Base-by-base conservation (phyloP, 1,140 invertebrate genomes). In the Cepaea nemoralis region DNA sequence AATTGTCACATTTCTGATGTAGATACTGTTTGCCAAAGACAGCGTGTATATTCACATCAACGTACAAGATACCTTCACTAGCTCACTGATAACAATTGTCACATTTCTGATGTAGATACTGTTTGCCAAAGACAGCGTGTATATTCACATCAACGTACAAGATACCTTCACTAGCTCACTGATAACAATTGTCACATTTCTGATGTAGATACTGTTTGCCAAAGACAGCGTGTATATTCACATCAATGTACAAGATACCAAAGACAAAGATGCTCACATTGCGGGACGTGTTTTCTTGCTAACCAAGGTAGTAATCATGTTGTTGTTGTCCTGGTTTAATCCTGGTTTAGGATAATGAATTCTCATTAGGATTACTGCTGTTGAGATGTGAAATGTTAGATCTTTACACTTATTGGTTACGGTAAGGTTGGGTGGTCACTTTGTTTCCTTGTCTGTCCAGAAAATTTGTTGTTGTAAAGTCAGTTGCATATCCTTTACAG, bases 161-260 rank as follows among this genome's bases (percentile, higher is more conserved):
- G 84, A 89, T 75, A 83, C 86, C 12, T 33, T 27, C 31, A n/a
- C n/a, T n/a, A n/a, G n/a, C n/a, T n/a, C n/a, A n/a, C n/a, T n/a
- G n/a, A n/a, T n/a, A n/a, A n/a, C n/a, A n/a, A n/a, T n/a, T n/a
- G n/a, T n/a, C n/a, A n/a, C n/a, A n/a, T 12, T 42, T 24, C 40
- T 40, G 10, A 40, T 39, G 12, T 83, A 92, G 91, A 85, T 91
- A 55, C 80, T 92, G 37, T 92, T 87, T 87, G 89, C 91, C 77
- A 90, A 90, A 81, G 90, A 92, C 67, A 91, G 90, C 81, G 91
- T 92, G 31, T 92, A 88, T 80, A 90, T 92, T 69, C 89, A 91
- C 67, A 87, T 89, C 16, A 90, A 88, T 85, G 86, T 90, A 1
- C 87, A 87, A 39, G 84, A 89, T 75, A 83, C 86, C 12, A 86